phyloP scores from a whole-genome alignment of 2,113 vertebrate genomes.

The Platanista minor region DNA sequence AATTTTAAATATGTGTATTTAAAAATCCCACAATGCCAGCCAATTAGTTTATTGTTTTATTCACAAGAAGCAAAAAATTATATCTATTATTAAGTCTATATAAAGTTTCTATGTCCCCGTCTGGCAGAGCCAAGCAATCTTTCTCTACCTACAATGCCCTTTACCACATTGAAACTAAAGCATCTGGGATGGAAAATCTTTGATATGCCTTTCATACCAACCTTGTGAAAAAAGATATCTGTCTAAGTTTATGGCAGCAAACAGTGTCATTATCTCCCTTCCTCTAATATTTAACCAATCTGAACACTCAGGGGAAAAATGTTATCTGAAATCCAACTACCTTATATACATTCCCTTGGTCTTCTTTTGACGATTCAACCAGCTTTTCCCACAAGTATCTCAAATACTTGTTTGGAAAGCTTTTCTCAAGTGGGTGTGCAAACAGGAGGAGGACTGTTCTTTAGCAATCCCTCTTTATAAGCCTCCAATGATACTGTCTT shows the following conservation, averaged over 20 bases:
- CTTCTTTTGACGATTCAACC: constrained; percentile 86
- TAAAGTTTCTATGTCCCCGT: background rate
- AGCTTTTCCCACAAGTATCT: constrained; percentile 85
- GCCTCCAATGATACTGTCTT: constrained; percentile 83
- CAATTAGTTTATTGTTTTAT: background rate
- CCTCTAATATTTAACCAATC: constrained; percentile 95
- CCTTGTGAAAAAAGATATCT: constrained; percentile 80
- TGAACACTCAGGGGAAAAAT: constrained; percentile 86
- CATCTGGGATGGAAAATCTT: constrained; percentile 73
- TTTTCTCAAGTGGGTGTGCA: constrained; percentile 85
- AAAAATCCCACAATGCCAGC: background rate
- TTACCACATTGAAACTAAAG: constrained; percentile 58
- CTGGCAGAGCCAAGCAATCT: background rate
- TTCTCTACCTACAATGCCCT: constrained; percentile 55
- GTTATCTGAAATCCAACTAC: constrained; percentile 90
- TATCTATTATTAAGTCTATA: background rate
- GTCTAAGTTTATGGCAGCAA: constrained; percentile 82
- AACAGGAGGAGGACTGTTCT: constrained; percentile 84
- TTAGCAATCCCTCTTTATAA: constrained; percentile 82
- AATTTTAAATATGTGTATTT: background rate
- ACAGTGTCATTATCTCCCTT: constrained; percentile 84
- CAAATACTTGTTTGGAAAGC: constrained; percentile 87
- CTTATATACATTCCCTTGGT: constrained; percentile 87
- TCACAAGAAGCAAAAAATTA: background rate
- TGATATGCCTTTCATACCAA: constrained; percentile 81